Evolutionary conservation across 53 echinoderm and acorn worm genomes (phyloP), one percentile per base, ranked within the genome.

Genomic region (Antedon mediterranea): DNA sequence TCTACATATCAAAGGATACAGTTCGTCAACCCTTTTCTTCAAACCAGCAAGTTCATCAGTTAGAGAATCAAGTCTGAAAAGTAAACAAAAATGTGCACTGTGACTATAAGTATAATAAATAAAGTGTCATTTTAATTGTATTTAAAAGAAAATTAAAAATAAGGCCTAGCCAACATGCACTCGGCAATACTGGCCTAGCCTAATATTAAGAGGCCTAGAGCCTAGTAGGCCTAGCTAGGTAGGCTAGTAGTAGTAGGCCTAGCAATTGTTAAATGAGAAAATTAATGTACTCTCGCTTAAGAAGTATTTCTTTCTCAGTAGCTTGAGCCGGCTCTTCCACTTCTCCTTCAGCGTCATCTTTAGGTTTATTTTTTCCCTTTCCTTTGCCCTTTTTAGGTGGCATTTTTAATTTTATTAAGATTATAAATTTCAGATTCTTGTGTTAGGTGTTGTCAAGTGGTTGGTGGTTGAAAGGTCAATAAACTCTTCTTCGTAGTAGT

Each of bases 1-100:
- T n/a, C n/a, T n/a, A n/a, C n/a, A n/a, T n/a, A n/a, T n/a, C n/a
- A 73, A 88, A 93, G 97, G 92, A 97, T 97, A 97, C 97, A 97
- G 82, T 76, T 97, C 97, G 73, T 97, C 97, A 30, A 97, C 97
- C 82, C 84, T 85, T 71, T 89, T 97, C 84, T 97, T 97, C 44
- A 97, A 83, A 76, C 33, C 88, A 31, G 85, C 86, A 29, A 97
- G 82, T 76, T 97, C 86, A 43, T 88, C 89, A 37, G 97, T 97
- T 32, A 97, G 78, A 13, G 88, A 79, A 81, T 97, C 92, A 74
- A 97, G 85, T 78, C 97, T 97, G 85, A n/a, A 72, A 57, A 30
- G 8, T 78, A 34, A 74, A 80, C 32, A 43, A 83, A 33, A 82
- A 73, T 27, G n/a, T n/a, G n/a, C n/a, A n/a, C n/a, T n/a, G n/a